Conservation (phyloP, 2,797 vertebrate genomes). For the Fringilla coelebs region DNA sequence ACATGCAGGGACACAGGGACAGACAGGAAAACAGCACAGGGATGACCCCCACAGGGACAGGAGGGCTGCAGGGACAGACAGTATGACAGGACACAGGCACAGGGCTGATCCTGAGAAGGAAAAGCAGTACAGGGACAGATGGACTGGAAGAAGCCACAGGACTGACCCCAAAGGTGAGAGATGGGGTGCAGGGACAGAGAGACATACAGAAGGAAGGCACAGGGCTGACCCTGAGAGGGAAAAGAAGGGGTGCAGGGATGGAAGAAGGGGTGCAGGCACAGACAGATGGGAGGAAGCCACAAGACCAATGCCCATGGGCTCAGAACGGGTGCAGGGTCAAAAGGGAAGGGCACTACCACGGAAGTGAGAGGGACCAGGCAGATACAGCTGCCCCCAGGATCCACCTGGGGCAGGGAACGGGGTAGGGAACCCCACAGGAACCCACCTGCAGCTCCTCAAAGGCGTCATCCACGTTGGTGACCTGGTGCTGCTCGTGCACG, state of each 20-base stretch:
- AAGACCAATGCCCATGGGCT: neutral
- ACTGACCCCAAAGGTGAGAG: neutral
- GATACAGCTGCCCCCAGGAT: neutral
- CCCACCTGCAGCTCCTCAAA: conserved; percentile 96
- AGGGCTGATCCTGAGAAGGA: neutral
- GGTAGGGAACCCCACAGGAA: neutral
- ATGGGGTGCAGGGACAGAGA: neutral
- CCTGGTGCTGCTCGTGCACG: conserved; percentile 94
- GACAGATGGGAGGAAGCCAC: neutral
- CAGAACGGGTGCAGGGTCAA: neutral
- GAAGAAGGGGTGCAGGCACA: neutral
- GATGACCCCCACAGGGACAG: neutral
- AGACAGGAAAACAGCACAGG: neutral
- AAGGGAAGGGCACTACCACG: neutral
- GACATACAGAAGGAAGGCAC: neutral
- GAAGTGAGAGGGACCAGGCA: fast-evolving
- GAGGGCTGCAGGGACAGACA: neutral
- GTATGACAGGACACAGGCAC: fast-evolving
- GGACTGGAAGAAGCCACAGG: neutral
- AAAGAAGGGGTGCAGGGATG: neutral
- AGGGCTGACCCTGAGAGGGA: neutral
- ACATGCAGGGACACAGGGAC: neutral
- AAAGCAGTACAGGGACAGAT: neutral
- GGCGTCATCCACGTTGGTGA: conserved; percentile 94
- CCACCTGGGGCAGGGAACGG: neutral